These are phyloP conservation scores for Corydoras sp. DNA, from an alignment of 2,113 vertebrate species.

Conservation along the genomic window DNA sequence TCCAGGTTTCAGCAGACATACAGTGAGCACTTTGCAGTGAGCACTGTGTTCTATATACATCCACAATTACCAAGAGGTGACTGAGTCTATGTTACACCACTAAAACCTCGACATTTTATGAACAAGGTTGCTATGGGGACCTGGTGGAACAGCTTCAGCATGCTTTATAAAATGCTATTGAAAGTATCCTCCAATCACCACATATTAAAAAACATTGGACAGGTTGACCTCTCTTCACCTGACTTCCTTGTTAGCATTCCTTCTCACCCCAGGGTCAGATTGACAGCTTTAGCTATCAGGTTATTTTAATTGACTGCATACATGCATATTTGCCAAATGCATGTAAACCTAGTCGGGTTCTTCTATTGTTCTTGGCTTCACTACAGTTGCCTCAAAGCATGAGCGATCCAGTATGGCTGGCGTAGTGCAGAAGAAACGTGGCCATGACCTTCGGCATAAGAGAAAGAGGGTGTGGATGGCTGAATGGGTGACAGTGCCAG, in stretches of 20 bases:
- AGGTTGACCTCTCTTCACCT: conserved; percentile 18
- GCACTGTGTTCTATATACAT: conserved; percentile 17
- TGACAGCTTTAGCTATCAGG: conserved; percentile 5
- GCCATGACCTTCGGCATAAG: background rate
- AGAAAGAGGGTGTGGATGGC: background rate
- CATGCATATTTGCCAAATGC: background rate
- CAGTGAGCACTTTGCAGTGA: background rate
- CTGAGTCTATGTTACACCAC: background rate
- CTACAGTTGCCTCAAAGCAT: no score
- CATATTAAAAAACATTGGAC: conserved; percentile 19
- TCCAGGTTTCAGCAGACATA: no score
- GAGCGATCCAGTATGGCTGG: conserved; percentile 9
- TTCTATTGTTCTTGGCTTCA: no score
- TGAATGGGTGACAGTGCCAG: conserved; percentile 21
- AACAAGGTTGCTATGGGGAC: conserved; percentile 43
- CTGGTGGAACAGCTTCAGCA: conserved; percentile 27
- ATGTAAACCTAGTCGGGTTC: no score
- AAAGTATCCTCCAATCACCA: conserved; percentile 27
- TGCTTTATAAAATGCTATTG: conserved; percentile 22
- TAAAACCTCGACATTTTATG: conserved; percentile 13
- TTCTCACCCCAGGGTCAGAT: conserved; percentile 24
- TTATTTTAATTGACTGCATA: conserved; percentile 24
- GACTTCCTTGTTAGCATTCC: conserved; percentile 6
- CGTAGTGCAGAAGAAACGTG: conserved; percentile 21
- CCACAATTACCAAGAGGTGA: conserved; percentile 32